Base-by-base conservation (phyloP, 2,797 vertebrate species). In the Neosilurus mollespiculum region DNA sequence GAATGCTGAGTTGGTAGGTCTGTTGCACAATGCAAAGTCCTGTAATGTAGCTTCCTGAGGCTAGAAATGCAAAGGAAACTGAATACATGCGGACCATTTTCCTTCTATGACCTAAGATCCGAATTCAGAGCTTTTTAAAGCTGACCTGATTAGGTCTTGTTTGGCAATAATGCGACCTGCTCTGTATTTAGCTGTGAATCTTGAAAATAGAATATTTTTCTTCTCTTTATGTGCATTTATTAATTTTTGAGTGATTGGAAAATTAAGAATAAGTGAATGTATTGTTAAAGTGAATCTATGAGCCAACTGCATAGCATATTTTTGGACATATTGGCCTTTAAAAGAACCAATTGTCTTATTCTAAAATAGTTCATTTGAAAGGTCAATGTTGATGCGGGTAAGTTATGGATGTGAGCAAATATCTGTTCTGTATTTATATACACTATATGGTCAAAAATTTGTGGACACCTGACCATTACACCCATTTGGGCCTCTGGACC, bases 281-380 rank as follows among this genome's bases (percentile, higher is more conserved):
- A 65, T 26, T 69, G 83, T 58, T 69, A 43, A 73, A 65, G 49
- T 65, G 51, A 84, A 59, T 75, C 30, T 84, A 75, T 53, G 24
- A 53, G 18, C 20, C 58, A 59, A 53, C 30, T 54, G 54, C 18
- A 61, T 16, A n/a, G 54, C 78, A 84, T 58, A 76, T 81, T 81
- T 81, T 24, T 81, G 43, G 83, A 77, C 71, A 81, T 76, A 71
- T 81, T 84, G 83, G 78, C 83, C 79, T 81, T 84, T 83, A 61
- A 37, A 73, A 24, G 64, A 65, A 75, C 78, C 71, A 34, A 61
- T 37, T 81, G 70, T 62, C 78, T 59, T 65, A 84, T 81, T 81
- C 37, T 81, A 75, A 81, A 84, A 76, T 81, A 69, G 62, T 67
- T 12, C 58, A n/a, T 34, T 62, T 67, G 37, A 81, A 84, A 84